Conservation (phyloP, 2,113 vertebrate species). For the Malurus elegans region DNA sequence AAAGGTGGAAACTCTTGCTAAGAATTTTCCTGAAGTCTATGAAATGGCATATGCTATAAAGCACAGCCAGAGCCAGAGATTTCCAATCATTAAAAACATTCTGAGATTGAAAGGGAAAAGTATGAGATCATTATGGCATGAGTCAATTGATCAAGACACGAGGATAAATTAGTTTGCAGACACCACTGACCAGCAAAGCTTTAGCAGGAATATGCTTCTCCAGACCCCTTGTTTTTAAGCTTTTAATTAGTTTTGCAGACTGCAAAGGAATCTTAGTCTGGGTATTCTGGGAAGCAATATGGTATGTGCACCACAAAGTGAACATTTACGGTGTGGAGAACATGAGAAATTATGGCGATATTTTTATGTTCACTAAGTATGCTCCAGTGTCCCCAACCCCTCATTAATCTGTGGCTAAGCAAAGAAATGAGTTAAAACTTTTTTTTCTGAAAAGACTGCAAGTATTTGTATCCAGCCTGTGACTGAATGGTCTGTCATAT, state of each 20-base stretch:
- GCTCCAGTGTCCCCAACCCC: not conserved
- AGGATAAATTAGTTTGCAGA: not conserved
- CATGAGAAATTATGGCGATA: not conserved
- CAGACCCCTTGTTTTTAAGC: not conserved
- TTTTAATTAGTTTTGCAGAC: not conserved
- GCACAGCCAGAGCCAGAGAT: not conserved
- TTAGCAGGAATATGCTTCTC: not conserved
- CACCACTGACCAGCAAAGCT: not conserved
- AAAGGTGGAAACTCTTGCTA: not conserved
- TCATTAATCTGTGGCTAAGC: not conserved
- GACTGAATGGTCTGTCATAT: not conserved
- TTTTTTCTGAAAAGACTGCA: not conserved
- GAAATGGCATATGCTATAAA: not conserved
- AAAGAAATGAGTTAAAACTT: not conserved
- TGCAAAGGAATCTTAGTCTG: not conserved
- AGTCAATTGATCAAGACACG: not conserved
- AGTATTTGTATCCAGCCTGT: not conserved
- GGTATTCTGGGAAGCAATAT: not conserved
- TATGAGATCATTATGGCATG: not conserved
- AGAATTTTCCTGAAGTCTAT: not conserved
- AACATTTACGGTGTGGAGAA: not conserved
- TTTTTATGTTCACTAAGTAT: not conserved
- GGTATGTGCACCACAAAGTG: not conserved
- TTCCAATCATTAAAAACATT: not conserved
- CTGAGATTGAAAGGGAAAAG: not conserved